Percentiles rank a stretch among this genome's conserved stretches.
Conservation (phyloP, 2,797 vertebrate species). For the Toxotes lorentzi region DNA sequence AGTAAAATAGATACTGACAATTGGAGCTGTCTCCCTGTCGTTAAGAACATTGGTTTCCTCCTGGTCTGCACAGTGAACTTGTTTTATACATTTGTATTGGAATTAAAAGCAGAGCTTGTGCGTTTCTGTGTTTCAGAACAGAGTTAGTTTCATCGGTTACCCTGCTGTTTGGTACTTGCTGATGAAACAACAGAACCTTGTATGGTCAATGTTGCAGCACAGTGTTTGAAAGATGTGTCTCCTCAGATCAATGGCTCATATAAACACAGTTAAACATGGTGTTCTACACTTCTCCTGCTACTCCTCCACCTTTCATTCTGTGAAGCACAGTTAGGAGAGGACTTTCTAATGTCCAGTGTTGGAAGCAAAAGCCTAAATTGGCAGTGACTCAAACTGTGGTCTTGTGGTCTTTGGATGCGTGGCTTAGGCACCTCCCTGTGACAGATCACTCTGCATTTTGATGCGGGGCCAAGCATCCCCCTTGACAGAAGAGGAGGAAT, state of each 20-base stretch:
- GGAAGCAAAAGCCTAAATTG: slow-evolving; percentile 55
- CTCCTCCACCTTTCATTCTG: slow-evolving; percentile 64
- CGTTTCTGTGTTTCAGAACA: slow-evolving; percentile 29
- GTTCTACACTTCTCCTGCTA: slow-evolving; percentile 50
- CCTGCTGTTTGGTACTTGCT: slow-evolving; percentile 46
- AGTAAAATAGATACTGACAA: neutral
- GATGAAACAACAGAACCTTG: slow-evolving; percentile 79
- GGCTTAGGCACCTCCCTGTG: slow-evolving; percentile 71
- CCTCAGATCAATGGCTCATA: slow-evolving; percentile 70
- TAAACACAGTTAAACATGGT: slow-evolving; percentile 81
- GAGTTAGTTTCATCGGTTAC: slow-evolving; percentile 36
- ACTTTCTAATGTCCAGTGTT: slow-evolving; percentile 43
- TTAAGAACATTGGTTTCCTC: neutral
- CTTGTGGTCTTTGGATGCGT: slow-evolving; percentile 59
- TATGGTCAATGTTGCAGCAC: slow-evolving; percentile 80
- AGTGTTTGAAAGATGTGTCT: slow-evolving; percentile 77
- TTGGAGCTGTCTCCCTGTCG: neutral
- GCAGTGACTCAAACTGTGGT: slow-evolving; percentile 57
- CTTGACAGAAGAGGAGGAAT: slow-evolving; percentile 74
- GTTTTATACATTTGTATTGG: slow-evolving; percentile 20
- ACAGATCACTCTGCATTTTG: slow-evolving; percentile 74
- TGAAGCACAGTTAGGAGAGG: slow-evolving; percentile 20
- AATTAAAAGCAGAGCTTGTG: slow-evolving; percentile 28
- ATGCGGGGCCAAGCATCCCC: slow-evolving; percentile 72
- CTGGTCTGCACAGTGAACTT: neutral